Conservation (phyloP, 2,113 vertebrate species). For the Sclerurus mexicanus region DNA sequence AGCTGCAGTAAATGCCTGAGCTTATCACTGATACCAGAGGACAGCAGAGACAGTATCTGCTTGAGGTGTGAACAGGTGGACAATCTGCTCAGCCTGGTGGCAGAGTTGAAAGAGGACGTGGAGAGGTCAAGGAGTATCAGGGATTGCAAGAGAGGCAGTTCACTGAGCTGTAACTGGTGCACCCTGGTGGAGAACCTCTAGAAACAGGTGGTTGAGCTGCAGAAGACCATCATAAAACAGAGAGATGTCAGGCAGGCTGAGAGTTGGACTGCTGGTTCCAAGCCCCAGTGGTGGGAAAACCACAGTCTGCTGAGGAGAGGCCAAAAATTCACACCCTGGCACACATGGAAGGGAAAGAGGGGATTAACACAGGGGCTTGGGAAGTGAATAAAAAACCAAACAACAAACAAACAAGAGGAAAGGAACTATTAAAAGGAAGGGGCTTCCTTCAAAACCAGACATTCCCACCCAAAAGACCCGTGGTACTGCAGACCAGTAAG, state of each 20-base stretch:
- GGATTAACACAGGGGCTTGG: not conserved
- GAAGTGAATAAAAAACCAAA: not conserved
- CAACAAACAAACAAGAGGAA: not conserved
- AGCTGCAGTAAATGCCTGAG: not conserved
- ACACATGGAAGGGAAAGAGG: not conserved
- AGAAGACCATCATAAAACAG: not conserved
- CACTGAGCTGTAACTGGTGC: not conserved
- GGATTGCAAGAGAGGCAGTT: accelerated
- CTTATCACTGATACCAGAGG: not conserved
- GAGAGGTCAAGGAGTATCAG: not conserved
- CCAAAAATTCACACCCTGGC: not conserved
- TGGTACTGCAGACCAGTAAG: not conserved
- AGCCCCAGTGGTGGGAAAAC: not conserved
- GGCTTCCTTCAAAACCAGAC: not conserved
- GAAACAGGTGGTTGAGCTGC: not conserved
- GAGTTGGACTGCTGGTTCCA: not conserved
- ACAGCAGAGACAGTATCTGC: not conserved
- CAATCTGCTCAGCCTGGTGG: no score
- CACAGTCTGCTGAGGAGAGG: not conserved
- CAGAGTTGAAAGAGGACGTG: not conserved
- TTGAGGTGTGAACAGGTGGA: not conserved
- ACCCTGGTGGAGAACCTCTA: not conserved
- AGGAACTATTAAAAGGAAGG: not conserved
- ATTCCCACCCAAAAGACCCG: not conserved
- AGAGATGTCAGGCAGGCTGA: not conserved